Percentiles rank a stretch among this genome's conserved stretches.
These are phyloP conservation scores for Euura lappo DNA, from an alignment of 1,140 invertebrate species.

Conservation along the genomic window DNA sequence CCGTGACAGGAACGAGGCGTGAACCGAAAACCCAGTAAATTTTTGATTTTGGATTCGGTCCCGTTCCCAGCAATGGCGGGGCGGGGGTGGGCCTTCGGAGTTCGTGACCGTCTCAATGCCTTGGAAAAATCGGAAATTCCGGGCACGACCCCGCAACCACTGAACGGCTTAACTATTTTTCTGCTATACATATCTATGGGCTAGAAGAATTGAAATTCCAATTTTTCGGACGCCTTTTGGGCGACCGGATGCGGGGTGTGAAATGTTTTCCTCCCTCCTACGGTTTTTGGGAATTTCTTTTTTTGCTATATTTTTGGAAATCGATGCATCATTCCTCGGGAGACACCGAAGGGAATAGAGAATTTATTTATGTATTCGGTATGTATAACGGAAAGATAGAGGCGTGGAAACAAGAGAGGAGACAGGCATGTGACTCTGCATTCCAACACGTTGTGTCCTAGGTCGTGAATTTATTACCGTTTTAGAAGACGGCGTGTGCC, in stretches of 20 bases:
- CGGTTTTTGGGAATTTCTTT: neutral
- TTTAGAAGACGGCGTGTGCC: neutral
- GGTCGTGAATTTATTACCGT: neutral
- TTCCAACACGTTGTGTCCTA: constrained; percentile 29
- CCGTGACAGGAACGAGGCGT: no score
- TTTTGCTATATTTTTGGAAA: no score
- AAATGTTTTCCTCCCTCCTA: constrained; percentile 18
- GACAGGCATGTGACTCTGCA: constrained; percentile 35
- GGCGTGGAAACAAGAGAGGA: no score
- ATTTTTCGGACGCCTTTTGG: neutral
- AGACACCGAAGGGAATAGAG: no score
- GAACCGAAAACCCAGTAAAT: no score
- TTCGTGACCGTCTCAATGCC: constrained; percentile 55
- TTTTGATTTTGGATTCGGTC: no score
- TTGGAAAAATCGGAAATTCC: constrained; percentile 25
- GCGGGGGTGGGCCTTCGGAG: neutral
- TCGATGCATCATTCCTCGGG: no score
- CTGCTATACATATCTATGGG: constrained; percentile 40
- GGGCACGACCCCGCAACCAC: constrained; percentile 47
- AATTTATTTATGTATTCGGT: no score
- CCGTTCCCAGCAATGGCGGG: no score
- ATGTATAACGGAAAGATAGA: no score
- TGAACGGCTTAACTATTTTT: constrained; percentile 47
- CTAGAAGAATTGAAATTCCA: neutral
- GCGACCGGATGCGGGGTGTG: constrained; percentile 20